phyloP scores from a whole-genome alignment of 1,140 invertebrate genomes.

The Drosophila subobscura region DNA sequence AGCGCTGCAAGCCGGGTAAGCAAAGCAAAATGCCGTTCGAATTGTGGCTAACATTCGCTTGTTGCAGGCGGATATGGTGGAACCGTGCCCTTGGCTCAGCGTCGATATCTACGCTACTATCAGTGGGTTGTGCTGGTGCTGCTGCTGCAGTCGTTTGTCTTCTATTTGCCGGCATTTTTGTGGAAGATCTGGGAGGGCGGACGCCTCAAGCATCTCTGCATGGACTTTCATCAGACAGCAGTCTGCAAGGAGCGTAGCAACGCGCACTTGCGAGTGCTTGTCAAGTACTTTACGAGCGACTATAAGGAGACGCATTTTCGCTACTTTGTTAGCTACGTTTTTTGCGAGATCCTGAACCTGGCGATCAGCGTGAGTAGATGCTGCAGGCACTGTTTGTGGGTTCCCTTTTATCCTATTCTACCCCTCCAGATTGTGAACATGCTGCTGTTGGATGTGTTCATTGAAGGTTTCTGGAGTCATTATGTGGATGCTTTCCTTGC shows the following conservation, averaged over 20 bases:
- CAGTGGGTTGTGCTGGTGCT: constrained; percentile 94
- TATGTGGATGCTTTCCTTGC: constrained; percentile 87
- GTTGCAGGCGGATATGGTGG: constrained; percentile 29
- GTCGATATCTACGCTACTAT: constrained; percentile 90
- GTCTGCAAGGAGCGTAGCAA: constrained; percentile 84
- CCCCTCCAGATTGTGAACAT: constrained; percentile 85
- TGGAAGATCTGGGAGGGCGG: constrained; percentile 92
- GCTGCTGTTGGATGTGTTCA: constrained; percentile 88
- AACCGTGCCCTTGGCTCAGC: constrained; percentile 10
- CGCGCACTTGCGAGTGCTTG: constrained; percentile 84
- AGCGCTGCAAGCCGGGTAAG: constrained; percentile 27
- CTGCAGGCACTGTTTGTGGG: neutral
- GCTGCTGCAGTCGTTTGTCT: constrained; percentile 90
- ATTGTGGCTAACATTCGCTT: constrained; percentile 25
- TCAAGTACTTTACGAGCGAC: constrained; percentile 85
- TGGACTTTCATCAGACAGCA: constrained; percentile 81
- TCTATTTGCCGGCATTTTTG: constrained; percentile 89
- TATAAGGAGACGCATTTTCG: constrained; percentile 87
- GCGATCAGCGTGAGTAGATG: constrained; percentile 86
- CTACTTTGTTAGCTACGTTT: constrained; percentile 87
- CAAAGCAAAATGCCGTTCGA: neutral
- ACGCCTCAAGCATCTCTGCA: constrained; percentile 84
- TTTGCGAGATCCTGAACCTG: constrained; percentile 90
- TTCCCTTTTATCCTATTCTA: neutral
- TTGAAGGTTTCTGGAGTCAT: constrained; percentile 89